Evolutionary conservation across 2,888 invertebrate species (phyloP).

Genomic region (Drosophila niveifrons): DNA sequence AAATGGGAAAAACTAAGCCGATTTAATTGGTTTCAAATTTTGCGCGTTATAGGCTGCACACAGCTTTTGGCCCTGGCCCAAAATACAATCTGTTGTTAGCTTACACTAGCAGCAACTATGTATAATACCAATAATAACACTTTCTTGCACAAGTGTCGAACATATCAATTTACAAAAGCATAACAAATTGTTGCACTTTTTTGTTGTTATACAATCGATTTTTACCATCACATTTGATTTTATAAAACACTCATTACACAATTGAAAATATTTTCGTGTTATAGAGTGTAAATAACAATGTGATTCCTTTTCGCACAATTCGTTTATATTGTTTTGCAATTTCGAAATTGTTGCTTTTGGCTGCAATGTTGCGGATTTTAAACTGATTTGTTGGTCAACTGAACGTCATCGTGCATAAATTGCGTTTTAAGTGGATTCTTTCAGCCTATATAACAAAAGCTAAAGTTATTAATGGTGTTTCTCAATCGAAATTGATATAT

Average conservation of each 20-base stretch:
- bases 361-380: not conserved
- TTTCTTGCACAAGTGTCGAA: not conserved
- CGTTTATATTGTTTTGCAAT: not conserved
- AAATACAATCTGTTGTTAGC: slow-evolving; percentile 6
- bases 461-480: not conserved
- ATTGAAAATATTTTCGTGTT: not conserved
- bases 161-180: not conserved
- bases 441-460: not conserved
- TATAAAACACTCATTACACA: not conserved
- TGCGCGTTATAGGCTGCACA: slow-evolving; percentile 4
- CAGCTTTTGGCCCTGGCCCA: slow-evolving; percentile 1
- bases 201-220: not conserved
- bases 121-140: slow-evolving; percentile 1
- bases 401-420: slow-evolving; percentile 8
- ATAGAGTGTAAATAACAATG: slow-evolving; percentile 2
- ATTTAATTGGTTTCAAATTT: slow-evolving; percentile 61
- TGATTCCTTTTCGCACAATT: not conserved
- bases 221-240: not conserved
- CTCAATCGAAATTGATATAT: not conserved
- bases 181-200: not conserved
- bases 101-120: not conserved
- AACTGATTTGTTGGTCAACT: slow-evolving; percentile 9
- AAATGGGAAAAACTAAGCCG: slow-evolving; percentile 45
- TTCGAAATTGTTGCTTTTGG: slow-evolving; percentile 11
- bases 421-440: not conserved